A percentile compares a stretch with the other conserved stretches of the same genome.
Evolutionary conservation across 2,797 vertebrate species (phyloP).

Genomic region (Fratercula arctica): DNA sequence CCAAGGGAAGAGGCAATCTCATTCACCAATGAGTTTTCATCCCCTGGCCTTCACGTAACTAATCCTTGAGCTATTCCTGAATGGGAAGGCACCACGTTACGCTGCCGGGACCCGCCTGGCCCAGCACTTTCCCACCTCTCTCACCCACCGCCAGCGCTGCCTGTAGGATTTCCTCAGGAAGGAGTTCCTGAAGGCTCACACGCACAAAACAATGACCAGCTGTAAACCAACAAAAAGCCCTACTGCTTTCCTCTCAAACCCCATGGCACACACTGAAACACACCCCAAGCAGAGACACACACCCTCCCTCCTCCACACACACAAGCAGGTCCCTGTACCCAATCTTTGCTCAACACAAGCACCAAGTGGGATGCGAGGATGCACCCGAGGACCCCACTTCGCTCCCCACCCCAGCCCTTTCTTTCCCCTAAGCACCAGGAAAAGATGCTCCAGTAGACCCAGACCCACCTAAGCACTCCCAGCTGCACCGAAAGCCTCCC

Average conservation of each 20-base stretch:
- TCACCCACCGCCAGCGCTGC: not conserved
- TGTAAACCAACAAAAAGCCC: not conserved
- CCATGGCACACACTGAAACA: rapidly evolving
- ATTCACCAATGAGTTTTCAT: not conserved
- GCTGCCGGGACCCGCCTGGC: rapidly evolving
- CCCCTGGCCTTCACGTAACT: rapidly evolving
- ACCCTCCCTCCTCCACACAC: not conserved
- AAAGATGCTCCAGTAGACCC: not conserved
- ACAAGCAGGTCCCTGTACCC: rapidly evolving
- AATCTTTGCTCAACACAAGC: not conserved
- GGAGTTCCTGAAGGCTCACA: not conserved
- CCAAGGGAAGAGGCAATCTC: not conserved
- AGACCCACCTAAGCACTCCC: not conserved
- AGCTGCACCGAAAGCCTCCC: not conserved
- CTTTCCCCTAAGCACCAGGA: not conserved
- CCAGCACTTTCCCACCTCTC: not conserved
- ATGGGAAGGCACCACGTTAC: not conserved
- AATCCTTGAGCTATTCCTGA: not conserved
- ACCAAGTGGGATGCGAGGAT: not conserved
- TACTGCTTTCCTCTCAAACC: not conserved
- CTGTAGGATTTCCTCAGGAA: conserved; percentile 66
- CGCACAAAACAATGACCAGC: not conserved
- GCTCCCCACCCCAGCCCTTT: not conserved
- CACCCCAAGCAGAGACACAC: rapidly evolving
- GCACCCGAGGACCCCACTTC: not conserved